Evolutionary conservation across 2,113 vertebrate species (phyloP), one percentile per base, ranked within the genome.

Genomic region (Strix uralensis): DNA sequence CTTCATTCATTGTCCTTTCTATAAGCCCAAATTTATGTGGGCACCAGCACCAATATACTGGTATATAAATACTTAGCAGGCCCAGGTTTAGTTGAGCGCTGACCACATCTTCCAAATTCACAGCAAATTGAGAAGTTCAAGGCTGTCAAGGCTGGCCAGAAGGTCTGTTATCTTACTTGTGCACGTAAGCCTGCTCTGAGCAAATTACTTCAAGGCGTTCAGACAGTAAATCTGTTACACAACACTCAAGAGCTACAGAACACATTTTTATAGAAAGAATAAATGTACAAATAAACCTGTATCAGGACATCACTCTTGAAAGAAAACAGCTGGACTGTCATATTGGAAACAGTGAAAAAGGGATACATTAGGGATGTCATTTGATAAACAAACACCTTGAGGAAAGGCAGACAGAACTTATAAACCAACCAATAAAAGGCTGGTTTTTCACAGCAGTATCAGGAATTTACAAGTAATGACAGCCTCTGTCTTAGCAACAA

Each of bases 401-500:
- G 61, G 46, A 93, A 95, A 86, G 62, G 65, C 77, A 95, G 86
- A 86, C 40, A 81, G 88, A 71, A 86, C 13, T 2, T 21, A 86
- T n/a, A 94, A 73, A 77, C 52, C 72, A 74, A 40, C 73, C 66
- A 91, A 85, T 94, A 93, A 93, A 96, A 94, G 7, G 55, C 3
- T 75, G 29, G 0, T 34, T 90, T 94, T 71, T 34, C 83, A 84
- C 65, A 75, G 77, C 69, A 61, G 36, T 52, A 59, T 89, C 86
- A 86, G 82, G 47, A 66, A 88, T 95, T 95, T 95, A 73, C 72
- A 88, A 86, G 89, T 47, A 90, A 78, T 79, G 61, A 84, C 93
- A 94, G 51, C 30, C 65, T 91, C 66, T 91, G 63, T 81, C 92
- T 61, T 95, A 92, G 83, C 90, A 96, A 95, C 47, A 74, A 86